phyloP scores from a whole-genome alignment of 2,797 vertebrate genomes.

The Salarias fasciatus region DNA sequence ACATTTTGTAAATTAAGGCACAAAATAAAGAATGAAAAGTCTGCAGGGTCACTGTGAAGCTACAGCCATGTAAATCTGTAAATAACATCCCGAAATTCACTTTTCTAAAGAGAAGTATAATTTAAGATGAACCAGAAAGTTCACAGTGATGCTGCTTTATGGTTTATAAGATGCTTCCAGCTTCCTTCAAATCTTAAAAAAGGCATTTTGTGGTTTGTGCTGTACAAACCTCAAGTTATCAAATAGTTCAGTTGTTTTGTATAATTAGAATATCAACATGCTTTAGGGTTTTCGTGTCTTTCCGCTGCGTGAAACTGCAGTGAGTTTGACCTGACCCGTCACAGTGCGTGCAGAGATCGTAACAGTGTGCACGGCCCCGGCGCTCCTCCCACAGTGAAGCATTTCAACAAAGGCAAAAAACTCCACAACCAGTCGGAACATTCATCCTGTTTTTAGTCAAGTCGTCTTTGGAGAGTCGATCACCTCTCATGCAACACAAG shows the following conservation, averaged over 20 bases:
- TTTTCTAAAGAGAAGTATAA: neutral
- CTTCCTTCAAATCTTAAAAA: too few species aligned
- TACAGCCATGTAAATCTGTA: slow-evolving; percentile 4
- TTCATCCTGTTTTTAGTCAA: slow-evolving; percentile 16
- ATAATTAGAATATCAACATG: neutral
- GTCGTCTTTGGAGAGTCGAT: slow-evolving; percentile 2
- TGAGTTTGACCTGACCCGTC: neutral
- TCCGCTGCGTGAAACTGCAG: neutral
- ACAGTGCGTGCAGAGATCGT: slow-evolving; percentile 10
- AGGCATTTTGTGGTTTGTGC: too few species aligned
- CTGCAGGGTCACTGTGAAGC: slow-evolving; percentile 14
- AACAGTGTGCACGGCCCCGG: neutral
- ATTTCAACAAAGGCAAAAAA: slow-evolving; percentile 16
- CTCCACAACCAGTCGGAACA: slow-evolving; percentile 14
- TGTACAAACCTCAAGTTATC: too few species aligned
- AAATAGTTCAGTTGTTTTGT: too few species aligned
- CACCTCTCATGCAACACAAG: slow-evolving; percentile 12
- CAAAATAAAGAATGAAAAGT: slow-evolving; percentile 31
- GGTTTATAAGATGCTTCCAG: too few species aligned
- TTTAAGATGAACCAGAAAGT: slow-evolving; percentile 52
- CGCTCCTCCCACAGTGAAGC: slow-evolving; percentile 13
- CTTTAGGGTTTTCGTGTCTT: neutral
- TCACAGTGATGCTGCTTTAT: slow-evolving; percentile 69
- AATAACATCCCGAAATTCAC: neutral
- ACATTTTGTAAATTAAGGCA: slow-evolving; percentile 59